Conservation (phyloP, 2,113 vertebrate species). For the Lasiurus cinereus region DNA sequence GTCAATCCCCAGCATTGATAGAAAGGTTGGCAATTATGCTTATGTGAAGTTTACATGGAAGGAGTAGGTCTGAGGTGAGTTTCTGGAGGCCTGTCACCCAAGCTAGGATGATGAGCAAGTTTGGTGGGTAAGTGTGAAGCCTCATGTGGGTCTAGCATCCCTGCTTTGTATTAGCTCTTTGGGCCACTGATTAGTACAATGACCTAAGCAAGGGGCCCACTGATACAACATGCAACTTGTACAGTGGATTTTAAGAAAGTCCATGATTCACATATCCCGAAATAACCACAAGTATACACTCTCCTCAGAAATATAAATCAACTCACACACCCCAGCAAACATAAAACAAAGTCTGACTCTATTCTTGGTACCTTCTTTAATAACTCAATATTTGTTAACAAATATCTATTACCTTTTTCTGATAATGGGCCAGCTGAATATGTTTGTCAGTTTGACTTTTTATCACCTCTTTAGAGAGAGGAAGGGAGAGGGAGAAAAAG, state of each 20-base stretch:
- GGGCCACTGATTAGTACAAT: not conserved
- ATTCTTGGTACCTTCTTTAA: not conserved
- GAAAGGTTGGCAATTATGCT: fast-evolving
- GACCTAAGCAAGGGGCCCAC: not conserved
- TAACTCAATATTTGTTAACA: not conserved
- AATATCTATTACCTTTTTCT: not conserved
- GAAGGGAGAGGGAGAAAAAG: no score
- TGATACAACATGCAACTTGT: not conserved
- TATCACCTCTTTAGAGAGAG: not conserved
- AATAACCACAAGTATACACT: not conserved
- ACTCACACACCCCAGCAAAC: not conserved
- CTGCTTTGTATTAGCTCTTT: not conserved
- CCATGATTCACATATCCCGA: not conserved
- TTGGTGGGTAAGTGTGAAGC: fast-evolving
- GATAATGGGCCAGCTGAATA: not conserved
- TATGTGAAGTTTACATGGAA: not conserved
- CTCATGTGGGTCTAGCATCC: not conserved
- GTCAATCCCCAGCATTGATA: not conserved
- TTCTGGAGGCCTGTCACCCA: not conserved
- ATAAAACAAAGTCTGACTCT: not conserved
- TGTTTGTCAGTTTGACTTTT: not conserved
- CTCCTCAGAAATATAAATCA: not conserved
- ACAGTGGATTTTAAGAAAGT: not conserved
- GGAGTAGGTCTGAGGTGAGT: no score
- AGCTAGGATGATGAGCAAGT: not conserved